Percentiles rank a stretch among this genome's conserved stretches.
Evolutionary conservation across 2,797 vertebrate species (phyloP).

Genomic region (Anguilla anguilla): DNA sequence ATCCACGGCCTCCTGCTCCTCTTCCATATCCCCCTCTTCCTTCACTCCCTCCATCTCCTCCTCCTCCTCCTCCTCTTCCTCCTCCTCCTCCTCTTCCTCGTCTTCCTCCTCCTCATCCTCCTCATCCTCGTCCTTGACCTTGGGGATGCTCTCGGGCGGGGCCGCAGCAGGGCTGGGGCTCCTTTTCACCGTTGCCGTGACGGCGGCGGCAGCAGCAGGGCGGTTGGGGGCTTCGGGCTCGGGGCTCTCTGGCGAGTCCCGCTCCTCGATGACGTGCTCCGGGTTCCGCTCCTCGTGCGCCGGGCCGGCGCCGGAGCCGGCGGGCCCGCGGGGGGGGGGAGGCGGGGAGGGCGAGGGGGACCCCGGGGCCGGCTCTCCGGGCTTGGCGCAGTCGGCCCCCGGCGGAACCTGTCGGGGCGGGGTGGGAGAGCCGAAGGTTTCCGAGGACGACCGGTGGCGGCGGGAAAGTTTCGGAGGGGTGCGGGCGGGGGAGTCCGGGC

Average conservation of each 20-base stretch:
- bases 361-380: slow-evolving; percentile 33
- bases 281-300: slow-evolving; percentile 66
- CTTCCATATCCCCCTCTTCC: slow-evolving; percentile 50
- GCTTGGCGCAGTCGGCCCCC: slow-evolving; percentile 1
- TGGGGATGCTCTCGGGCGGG: slow-evolving; percentile 39
- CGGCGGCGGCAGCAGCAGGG: slow-evolving; percentile 31
- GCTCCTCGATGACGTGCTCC: slow-evolving; percentile 77
- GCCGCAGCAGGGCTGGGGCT: slow-evolving; percentile 46
- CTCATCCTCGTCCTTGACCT: slow-evolving; percentile 42
- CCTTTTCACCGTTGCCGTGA: slow-evolving; percentile 40
- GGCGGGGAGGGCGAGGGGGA: slow-evolving; percentile 30
- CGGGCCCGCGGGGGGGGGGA: slow-evolving; percentile 33
- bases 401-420: slow-evolving; percentile 16
- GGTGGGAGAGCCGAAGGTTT: slow-evolving; percentile 30
- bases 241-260: slow-evolving; percentile 80
- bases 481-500: slow-evolving; percentile 67
- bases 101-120: slow-evolving; percentile 60
- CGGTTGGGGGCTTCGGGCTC: slow-evolving; percentile 70
- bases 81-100: slow-evolving; percentile 57
- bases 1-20: slow-evolving; percentile 46
- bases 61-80: slow-evolving; percentile 45
- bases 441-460: slow-evolving; percentile 35
- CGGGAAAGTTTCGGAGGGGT: slow-evolving; percentile 65
- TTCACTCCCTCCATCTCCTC: slow-evolving; percentile 55
- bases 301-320: slow-evolving; percentile 34